These are phyloP conservation scores for Prionace glauca DNA, from an alignment of 2,797 vertebrate species.

Conservation along the genomic window DNA sequence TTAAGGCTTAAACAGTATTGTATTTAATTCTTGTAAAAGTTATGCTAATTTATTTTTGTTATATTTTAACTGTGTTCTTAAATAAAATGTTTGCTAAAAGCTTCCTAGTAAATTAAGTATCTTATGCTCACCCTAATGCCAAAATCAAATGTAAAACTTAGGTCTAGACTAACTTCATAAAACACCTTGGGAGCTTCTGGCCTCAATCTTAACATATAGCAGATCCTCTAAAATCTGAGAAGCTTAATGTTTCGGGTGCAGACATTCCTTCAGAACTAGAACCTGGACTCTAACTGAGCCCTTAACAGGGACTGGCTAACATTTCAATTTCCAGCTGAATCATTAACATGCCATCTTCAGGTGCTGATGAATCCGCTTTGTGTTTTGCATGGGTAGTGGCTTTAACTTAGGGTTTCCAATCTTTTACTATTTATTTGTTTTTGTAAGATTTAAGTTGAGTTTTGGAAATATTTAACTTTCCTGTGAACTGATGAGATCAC, in stretches of 20 bases:
- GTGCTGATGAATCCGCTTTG: not conserved
- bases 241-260: not conserved
- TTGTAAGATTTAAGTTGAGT: not conserved
- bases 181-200: too few species aligned
- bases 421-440: not conserved
- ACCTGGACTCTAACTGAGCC: not conserved
- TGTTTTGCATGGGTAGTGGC: not conserved
- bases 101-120: too few species aligned
- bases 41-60: too few species aligned
- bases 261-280: not conserved
- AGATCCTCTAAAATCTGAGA: not conserved
- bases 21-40: too few species aligned
- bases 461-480: not conserved
- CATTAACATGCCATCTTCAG: not conserved
- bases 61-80: too few species aligned
- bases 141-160: too few species aligned
- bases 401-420: not conserved
- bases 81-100: too few species aligned
- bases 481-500: not conserved
- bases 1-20: too few species aligned
- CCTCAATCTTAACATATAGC: not conserved
- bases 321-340: not conserved
- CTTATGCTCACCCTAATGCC: too few species aligned
- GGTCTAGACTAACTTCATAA: too few species aligned
- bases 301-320: not conserved